phyloP scores from a whole-genome alignment of 2,113 vertebrate species.

The Mungos mungo region DNA sequence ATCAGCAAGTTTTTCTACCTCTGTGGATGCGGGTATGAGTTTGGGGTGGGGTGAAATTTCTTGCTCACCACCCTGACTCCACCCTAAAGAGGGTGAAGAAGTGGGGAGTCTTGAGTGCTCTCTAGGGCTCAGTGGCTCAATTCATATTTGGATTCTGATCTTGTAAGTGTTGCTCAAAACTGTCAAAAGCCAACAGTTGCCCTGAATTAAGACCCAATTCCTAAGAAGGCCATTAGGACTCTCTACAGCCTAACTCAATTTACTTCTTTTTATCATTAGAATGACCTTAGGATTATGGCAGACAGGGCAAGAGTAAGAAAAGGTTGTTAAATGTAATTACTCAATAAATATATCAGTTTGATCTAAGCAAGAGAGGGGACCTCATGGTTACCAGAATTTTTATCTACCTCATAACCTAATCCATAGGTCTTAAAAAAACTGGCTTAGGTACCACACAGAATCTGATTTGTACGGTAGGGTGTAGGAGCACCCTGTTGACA shows the following conservation, averaged over 20 bases:
- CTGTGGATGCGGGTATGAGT: neutral
- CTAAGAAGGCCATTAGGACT: neutral
- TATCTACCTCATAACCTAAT: neutral
- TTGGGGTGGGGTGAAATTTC: neutral
- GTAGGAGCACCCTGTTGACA: neutral
- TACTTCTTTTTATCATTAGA: neutral
- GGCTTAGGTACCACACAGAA: neutral
- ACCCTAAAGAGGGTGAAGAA: neutral
- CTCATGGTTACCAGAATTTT: neutral
- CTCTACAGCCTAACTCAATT: neutral
- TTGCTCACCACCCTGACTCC: neutral
- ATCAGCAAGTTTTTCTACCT: conserved; percentile 22
- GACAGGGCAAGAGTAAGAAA: neutral
- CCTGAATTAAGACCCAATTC: neutral
- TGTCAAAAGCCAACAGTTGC: neutral
- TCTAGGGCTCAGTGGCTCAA: neutral
- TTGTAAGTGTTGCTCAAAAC: neutral
- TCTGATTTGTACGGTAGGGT: neutral
- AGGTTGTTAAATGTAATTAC: neutral
- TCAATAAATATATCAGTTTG: neutral
- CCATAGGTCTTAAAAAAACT: neutral
- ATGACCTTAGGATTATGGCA: neutral
- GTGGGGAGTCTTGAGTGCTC: neutral
- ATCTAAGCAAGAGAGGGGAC: neutral
- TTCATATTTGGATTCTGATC: neutral